These are phyloP conservation scores for Ammospiza maritima DNA, from an alignment of 2,797 vertebrate species.

Conservation along the genomic window DNA sequence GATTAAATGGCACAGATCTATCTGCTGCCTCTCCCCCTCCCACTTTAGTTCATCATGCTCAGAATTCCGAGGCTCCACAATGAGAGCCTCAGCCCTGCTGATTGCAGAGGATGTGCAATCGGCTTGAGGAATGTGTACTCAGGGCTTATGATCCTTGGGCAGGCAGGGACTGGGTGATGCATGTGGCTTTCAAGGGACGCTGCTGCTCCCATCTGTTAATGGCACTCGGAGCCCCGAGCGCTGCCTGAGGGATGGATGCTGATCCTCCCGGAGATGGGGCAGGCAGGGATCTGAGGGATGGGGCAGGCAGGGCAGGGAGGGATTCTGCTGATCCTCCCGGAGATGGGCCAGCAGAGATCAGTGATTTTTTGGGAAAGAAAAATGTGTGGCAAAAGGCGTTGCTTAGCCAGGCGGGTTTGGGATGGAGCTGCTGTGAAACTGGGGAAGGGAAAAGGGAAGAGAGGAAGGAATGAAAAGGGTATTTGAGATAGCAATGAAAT, in stretches of 20 bases:
- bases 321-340: too few relatives aligned
- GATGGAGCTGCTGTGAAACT: background rate
- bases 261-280: too few relatives aligned
- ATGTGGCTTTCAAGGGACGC: slow-evolving; percentile 77
- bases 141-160: slow-evolving; percentile 79
- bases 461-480: background rate
- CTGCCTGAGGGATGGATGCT: slow-evolving; percentile 17
- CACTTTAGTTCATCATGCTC: slow-evolving; percentile 51
- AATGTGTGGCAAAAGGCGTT: background rate
- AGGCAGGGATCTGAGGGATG: too few relatives aligned
- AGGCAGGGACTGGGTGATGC: slow-evolving; percentile 75
- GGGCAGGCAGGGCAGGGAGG: too few relatives aligned
- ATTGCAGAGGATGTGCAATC: slow-evolving; percentile 76
- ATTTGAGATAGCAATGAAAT: background rate
- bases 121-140: slow-evolving; percentile 81
- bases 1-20: slow-evolving; percentile 76
- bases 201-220: slow-evolving; percentile 79
- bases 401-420: slow-evolving; percentile 3
- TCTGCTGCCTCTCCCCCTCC: slow-evolving; percentile 72
- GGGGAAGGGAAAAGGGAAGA: slow-evolving; percentile 23
- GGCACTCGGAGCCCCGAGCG: slow-evolving; percentile 58
- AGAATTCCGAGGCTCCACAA: slow-evolving; percentile 71
- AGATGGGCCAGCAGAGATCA: background rate
- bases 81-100: slow-evolving; percentile 70
- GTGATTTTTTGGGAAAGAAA: background rate